Evolutionary conservation across 2,888 invertebrate species (phyloP).

Genomic region (Leptinotarsa tumamoca): DNA sequence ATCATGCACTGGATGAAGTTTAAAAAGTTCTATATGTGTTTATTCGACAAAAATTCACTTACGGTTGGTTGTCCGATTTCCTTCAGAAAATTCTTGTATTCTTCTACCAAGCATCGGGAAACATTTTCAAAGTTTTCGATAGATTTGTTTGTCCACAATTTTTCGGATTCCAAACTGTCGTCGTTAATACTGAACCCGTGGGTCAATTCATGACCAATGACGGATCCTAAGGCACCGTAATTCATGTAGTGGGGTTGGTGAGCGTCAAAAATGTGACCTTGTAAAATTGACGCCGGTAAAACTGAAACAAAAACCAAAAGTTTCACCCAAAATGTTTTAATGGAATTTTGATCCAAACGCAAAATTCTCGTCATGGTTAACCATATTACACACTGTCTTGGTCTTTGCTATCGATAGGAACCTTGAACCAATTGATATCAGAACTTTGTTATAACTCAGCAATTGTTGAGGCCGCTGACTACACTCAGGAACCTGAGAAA

Average conservation of each 20-base stretch:
- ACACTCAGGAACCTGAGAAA: too few relatives aligned
- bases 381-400: too few relatives aligned
- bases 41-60: slow-evolving; percentile 6
- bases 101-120: slow-evolving; percentile 49
- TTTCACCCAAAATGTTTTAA: too few relatives aligned
- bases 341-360: too few relatives aligned
- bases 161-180: slow-evolving; percentile 13
- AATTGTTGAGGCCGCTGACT: too few relatives aligned
- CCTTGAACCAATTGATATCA: too few relatives aligned
- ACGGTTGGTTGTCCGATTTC: slow-evolving; percentile 41
- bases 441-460: too few relatives aligned
- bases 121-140: slow-evolving; percentile 43
- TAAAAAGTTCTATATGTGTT: not conserved
- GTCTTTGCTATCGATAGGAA: too few relatives aligned
- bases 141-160: slow-evolving; percentile 49
- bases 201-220: slow-evolving; percentile 59
- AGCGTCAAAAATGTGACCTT: slow-evolving; percentile 52
- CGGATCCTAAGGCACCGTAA: slow-evolving; percentile 57
- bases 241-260: slow-evolving; percentile 57
- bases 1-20: not conserved
- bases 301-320: slow-evolving; percentile 42
- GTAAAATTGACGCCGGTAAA: slow-evolving; percentile 55
- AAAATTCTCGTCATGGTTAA: too few relatives aligned
- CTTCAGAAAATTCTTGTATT: slow-evolving; percentile 48
- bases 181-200: slow-evolving; percentile 47